A percentile compares a stretch with the other conserved stretches of the same genome.
Evolutionary conservation across 2,113 vertebrate genomes (phyloP).

Genomic region (Rhabdornis inornatus): DNA sequence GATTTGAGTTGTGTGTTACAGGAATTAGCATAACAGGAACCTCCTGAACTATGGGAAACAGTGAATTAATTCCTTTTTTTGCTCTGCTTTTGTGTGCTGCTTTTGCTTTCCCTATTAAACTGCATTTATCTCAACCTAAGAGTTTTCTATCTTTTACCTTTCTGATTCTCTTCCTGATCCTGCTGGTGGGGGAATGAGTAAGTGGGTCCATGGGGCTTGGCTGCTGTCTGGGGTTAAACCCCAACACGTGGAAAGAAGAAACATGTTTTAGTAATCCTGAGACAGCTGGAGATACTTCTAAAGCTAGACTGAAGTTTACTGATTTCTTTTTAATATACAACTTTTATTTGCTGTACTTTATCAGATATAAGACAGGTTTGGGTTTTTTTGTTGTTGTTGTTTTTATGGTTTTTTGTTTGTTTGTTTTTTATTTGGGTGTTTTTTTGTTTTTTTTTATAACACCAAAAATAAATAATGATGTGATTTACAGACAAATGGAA

Average conservation of each 20-base stretch:
- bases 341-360: neutral
- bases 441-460: neutral
- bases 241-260: neutral
- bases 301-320: neutral
- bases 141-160: neutral
- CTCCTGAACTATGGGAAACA: neutral
- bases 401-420: neutral
- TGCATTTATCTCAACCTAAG: neutral
- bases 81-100: neutral
- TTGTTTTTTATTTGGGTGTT: neutral
- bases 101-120: neutral
- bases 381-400: neutral
- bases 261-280: neutral
- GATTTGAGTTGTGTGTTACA: neutral
- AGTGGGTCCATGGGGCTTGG: rapidly evolving
- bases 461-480: neutral
- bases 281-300: neutral
- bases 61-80: neutral
- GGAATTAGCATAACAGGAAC: neutral
- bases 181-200: neutral
- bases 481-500: neutral
- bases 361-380: neutral
- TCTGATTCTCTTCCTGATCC: neutral
- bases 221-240: neutral
- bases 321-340: neutral